Conservation (phyloP, 2,797 vertebrate species). For the Acanthurus tractus region DNA sequence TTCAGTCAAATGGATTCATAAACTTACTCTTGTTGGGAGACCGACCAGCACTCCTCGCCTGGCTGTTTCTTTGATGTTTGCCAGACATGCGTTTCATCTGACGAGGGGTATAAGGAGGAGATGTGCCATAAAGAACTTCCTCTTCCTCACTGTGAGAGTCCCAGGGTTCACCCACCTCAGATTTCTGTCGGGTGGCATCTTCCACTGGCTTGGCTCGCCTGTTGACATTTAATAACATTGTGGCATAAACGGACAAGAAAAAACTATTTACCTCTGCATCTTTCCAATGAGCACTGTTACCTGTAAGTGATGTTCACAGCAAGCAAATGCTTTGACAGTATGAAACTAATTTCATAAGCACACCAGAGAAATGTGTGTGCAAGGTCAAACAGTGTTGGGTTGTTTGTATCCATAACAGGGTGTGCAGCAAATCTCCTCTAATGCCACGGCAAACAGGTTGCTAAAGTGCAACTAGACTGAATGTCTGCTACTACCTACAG, state of each 20-base stretch:
- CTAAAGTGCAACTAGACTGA: conserved; percentile 61
- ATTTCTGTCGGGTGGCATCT: conserved; percentile 84
- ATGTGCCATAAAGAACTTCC: conserved; percentile 89
- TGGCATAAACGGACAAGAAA: neutral
- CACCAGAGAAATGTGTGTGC: conserved; percentile 29
- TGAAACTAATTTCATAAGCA: conserved; percentile 32
- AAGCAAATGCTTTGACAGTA: conserved; percentile 7
- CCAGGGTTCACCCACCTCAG: conserved; percentile 89
- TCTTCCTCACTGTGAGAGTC: conserved; percentile 90
- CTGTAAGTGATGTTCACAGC: conserved; percentile 10
- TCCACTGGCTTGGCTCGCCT: conserved; percentile 87
- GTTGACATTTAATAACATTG: conserved; percentile 29
- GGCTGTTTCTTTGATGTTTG: conserved; percentile 90
- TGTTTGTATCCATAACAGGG: conserved; percentile 65
- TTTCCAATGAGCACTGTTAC: conserved; percentile 11
- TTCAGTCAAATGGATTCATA: neutral
- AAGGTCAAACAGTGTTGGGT: conserved; percentile 45
- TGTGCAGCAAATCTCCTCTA: conserved; percentile 55
- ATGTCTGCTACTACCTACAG: conserved; percentile 56
- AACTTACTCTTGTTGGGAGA: conserved; percentile 87
- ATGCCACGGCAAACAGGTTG: conserved; percentile 58
- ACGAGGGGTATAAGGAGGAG: conserved; percentile 91
- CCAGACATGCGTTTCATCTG: conserved; percentile 96
- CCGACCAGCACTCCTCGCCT: conserved; percentile 82
- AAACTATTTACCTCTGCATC: conserved; percentile 18